Evolutionary conservation across 2,888 invertebrate species (phyloP).

Genomic region (Tubiluchus corallicola): DNA sequence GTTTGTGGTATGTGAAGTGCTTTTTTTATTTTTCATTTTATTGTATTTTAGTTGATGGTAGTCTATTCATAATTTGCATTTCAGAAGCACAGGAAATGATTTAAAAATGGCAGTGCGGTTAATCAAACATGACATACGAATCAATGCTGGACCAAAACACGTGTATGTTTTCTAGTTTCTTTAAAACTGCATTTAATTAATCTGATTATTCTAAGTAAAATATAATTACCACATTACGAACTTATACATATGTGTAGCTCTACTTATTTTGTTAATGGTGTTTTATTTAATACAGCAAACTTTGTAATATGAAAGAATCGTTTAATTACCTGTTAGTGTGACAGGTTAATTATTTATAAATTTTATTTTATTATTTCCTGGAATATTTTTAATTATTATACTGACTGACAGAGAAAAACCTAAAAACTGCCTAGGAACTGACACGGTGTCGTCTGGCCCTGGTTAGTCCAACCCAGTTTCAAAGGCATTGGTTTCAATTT

Average conservation of each 20-base stretch:
- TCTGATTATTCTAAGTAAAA: conserved; percentile 7
- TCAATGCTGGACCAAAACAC: conserved; percentile 79
- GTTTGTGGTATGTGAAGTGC: background rate
- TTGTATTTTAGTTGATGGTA: conserved; percentile 23
- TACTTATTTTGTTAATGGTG: conserved; percentile 8
- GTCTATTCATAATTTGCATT: conserved; percentile 14
- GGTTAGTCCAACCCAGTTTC: too few species aligned
- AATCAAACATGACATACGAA: conserved; percentile 74
- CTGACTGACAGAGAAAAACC: too few species aligned
- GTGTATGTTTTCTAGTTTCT: conserved; percentile 36
- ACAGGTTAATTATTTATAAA: too few species aligned
- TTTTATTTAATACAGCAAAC: conserved; percentile 4
- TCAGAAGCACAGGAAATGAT: conserved; percentile 57
- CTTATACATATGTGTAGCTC: background rate
- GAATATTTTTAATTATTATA: too few species aligned
- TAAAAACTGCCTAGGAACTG: too few species aligned
- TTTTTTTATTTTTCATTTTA: conserved; percentile 9
- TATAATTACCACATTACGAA: conserved; percentile 5
- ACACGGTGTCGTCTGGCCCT: too few species aligned
- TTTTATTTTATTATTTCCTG: too few species aligned
- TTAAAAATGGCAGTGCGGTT: conserved; percentile 65
- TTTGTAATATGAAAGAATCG: too few species aligned
- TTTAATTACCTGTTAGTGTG: too few species aligned
- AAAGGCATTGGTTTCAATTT: too few species aligned
- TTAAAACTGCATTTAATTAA: conserved; percentile 9